A percentile compares a stretch with the other conserved stretches of the same genome.
These are phyloP conservation scores for Ridgeia piscesae DNA, from an alignment of 1,140 invertebrate species.

Conservation along the genomic window DNA sequence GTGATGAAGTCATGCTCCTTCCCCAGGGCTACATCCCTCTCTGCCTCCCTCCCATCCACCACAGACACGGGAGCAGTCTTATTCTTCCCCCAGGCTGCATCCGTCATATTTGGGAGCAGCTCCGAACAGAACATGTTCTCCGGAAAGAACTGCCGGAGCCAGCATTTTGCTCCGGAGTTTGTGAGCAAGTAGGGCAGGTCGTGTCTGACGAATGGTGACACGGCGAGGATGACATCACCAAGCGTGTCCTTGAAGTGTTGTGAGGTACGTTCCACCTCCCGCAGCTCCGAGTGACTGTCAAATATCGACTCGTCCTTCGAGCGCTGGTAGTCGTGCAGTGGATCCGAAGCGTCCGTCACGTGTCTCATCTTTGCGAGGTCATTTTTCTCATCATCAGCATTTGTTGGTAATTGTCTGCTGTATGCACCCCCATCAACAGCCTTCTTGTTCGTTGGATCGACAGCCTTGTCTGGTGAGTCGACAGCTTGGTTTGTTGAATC, in stretches of 20 bases:
- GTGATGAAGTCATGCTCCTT: constrained; percentile 14
- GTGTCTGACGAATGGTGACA: constrained; percentile 84
- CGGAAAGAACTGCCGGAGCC: constrained; percentile 76
- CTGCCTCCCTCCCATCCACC: not conserved
- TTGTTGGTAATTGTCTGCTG: not conserved
- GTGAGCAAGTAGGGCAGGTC: constrained; percentile 87
- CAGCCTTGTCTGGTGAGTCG: no score
- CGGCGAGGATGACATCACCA: constrained; percentile 74
- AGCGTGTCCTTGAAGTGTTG: constrained; percentile 72
- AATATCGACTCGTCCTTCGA: constrained; percentile 55
- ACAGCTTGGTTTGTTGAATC: no score
- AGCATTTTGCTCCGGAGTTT: constrained; percentile 75
- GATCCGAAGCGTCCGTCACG: constrained; percentile 53
- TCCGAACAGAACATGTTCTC: constrained; percentile 77
- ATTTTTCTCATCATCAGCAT: constrained; percentile 34
- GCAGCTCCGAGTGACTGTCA: constrained; percentile 33
- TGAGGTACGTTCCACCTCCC: constrained; percentile 12
- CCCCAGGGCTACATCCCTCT: not conserved
- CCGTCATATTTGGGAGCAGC: constrained; percentile 42
- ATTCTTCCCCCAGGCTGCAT: not conserved
- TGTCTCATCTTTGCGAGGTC: constrained; percentile 26
- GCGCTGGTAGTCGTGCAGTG: constrained; percentile 52
- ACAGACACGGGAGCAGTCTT: not conserved
- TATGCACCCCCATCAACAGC: no score
- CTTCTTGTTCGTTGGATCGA: no score